phyloP scores from a whole-genome alignment of 2,797 vertebrate genomes.

The Neosalanx taihuensis region DNA sequence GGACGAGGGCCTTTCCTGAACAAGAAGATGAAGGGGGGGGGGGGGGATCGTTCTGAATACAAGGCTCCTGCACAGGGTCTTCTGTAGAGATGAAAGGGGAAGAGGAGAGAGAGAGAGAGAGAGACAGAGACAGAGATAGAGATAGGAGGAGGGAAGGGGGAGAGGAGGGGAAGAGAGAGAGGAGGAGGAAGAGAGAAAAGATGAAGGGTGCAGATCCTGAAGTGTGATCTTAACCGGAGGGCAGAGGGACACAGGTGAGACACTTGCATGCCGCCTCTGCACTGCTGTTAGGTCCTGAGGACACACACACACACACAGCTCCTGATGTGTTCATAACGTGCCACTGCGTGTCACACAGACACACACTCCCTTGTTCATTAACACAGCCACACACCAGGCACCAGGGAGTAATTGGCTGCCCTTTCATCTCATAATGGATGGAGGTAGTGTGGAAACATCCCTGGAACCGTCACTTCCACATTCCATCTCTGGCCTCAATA shows the following conservation, averaged over 20 bases:
- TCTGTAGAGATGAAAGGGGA: background rate
- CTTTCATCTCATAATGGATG: slow-evolving; percentile 60
- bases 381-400: slow-evolving; percentile 50
- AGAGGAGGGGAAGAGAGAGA: background rate
- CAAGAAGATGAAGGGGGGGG: slow-evolving; percentile 13
- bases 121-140: no score
- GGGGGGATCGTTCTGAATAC: background rate
- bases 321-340: background rate
- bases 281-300: slow-evolving; percentile 44
- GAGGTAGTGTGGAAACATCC: slow-evolving; percentile 9
- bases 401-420: slow-evolving; percentile 63
- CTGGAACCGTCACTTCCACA: no score
- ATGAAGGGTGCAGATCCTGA: background rate
- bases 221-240: background rate
- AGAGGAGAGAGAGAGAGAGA: slow-evolving; percentile 8
- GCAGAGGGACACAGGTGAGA: background rate
- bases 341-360: background rate
- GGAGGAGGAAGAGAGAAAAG: slow-evolving; percentile 1
- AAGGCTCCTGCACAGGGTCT: background rate
- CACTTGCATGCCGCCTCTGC: slow-evolving; percentile 11
- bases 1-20: background rate
- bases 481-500: no score
- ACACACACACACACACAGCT: slow-evolving; percentile 1
- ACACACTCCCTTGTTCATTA: slow-evolving; percentile 55
- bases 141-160: background rate